A percentile compares a stretch with the other conserved stretches of the same genome.
These are phyloP conservation scores for Chelidonichthys spinosus DNA, from an alignment of 2,797 vertebrate genomes.

Conservation along the genomic window DNA sequence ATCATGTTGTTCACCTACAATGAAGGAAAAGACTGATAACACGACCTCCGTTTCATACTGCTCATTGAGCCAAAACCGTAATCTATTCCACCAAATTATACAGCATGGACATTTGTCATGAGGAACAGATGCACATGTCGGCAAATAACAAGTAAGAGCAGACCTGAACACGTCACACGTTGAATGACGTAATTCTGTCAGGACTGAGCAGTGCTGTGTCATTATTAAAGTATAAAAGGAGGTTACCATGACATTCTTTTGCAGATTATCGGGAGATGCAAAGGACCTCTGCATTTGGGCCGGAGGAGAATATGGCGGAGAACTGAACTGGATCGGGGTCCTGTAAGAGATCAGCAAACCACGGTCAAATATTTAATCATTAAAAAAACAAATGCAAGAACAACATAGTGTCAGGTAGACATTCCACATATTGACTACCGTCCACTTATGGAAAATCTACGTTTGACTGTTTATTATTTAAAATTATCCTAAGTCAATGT, in stretches of 20 bases:
- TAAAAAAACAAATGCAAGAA: accelerated
- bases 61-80: neutral
- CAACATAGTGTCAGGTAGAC: neutral
- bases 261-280: constrained; percentile 86
- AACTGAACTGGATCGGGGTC: constrained; percentile 62
- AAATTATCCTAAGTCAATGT: neutral
- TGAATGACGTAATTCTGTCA: neutral
- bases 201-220: neutral
- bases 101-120: neutral
- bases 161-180: neutral
- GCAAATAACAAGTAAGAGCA: neutral
- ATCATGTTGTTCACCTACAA: constrained; percentile 86
- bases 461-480: neutral
- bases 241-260: constrained; percentile 89
- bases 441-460: neutral
- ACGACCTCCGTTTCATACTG: neutral
- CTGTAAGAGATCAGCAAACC: constrained; percentile 47
- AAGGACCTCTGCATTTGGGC: constrained; percentile 83
- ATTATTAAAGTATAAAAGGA: neutral
- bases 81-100: neutral
- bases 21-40: constrained; percentile 3
- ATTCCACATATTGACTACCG: neutral
- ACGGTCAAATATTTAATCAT: neutral
- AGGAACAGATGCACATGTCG: neutral
- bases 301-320: constrained; percentile 72